A percentile compares a stretch with the other conserved stretches of the same genome.
phyloP scores from a whole-genome alignment of 2,113 vertebrate genomes.

The Grus americana region DNA sequence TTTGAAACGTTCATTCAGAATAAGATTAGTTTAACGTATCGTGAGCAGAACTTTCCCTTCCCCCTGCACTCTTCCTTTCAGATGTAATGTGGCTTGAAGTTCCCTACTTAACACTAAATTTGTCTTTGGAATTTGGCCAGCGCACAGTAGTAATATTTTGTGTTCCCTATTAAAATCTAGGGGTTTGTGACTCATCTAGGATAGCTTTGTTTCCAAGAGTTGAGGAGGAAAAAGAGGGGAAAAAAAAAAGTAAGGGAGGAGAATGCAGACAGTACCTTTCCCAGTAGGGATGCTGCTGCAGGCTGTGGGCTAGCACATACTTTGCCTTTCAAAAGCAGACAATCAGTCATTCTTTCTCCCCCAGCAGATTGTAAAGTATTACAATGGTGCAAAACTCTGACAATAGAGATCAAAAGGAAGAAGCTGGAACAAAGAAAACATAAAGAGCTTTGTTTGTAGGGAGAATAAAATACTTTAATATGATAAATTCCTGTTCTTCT shows the following conservation, averaged over 20 bases:
- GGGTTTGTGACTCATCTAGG: constrained; percentile 23
- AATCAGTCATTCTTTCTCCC: constrained; percentile 35
- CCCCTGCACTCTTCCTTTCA: neutral
- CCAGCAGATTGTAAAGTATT: constrained; percentile 13
- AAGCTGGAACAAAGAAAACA: constrained; percentile 41
- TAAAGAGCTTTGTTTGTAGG: constrained; percentile 23
- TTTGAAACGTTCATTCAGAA: neutral
- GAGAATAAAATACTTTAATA: constrained; percentile 15
- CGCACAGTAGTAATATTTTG: constrained; percentile 34
- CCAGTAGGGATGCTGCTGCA: constrained; percentile 30
- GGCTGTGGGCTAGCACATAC: neutral
- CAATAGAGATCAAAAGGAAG: constrained; percentile 50
- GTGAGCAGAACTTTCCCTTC: neutral
- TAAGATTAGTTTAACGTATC: neutral
- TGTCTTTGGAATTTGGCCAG: constrained; percentile 59
- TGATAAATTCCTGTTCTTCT: constrained; percentile 20
- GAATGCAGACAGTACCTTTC: constrained; percentile 62
- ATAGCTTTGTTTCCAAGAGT: constrained; percentile 62
- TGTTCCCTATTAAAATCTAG: constrained; percentile 64
- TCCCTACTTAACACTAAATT: constrained; percentile 38
- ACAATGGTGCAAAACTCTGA: constrained; percentile 34
- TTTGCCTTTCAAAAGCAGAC: constrained; percentile 34
- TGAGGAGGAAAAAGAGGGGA: neutral
- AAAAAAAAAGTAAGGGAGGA: neutral
- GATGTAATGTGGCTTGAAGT: neutral